Base-by-base conservation (phyloP, 2,113 vertebrate species). In the Megaceryle maxima region DNA sequence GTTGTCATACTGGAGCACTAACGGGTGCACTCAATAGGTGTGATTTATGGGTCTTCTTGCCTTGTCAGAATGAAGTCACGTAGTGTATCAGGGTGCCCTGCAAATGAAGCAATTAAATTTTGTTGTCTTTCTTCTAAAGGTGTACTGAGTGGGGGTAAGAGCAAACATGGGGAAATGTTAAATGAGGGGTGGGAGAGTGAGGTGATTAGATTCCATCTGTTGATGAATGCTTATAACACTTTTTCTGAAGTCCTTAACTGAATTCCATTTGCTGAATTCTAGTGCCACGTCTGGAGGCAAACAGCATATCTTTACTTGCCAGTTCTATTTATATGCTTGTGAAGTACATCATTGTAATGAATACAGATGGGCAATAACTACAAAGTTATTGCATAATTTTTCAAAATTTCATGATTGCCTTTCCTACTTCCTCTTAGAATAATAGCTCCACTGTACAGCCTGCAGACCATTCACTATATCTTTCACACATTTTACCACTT, bases 381-480 rank as follows among this genome's bases (percentile, higher is more conserved):
- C 96, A 98, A 97, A 98, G 97, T 98, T 97, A 97, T 97, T 98
- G 97, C 97, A 98, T 98, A 97, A 98, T 98, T 98, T 98, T 98
- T 98, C 96, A 98, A 97, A 98, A 96, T 97, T 98, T 98, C 98
- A 98, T 97, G 97, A 98, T 98, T 98, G 96, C 97, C 92, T 98
- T 98, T 97, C 95, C 97, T 97, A 95, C 92, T 98, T 98, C 98
- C 97, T 98, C 81, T 96, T 87, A 81, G 94, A 97, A 98, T 98
- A 98, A 98, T 97, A 94, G 93, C 73, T 82, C 92, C 88, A 97
- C 97, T 98, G 97, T 98, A 96, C 80, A 95, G 90, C 60, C 76
- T 90, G 94, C 56, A 97, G 86, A 92, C 93, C 87, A 86, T 95
- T 97, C 87, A 96, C 94, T 98, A 50, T 97, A 97, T 97, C 98